A percentile compares a stretch with the other conserved stretches of the same genome.
phyloP scores from a whole-genome alignment of 2,113 vertebrate genomes.

The Dasyornis broadbenti region DNA sequence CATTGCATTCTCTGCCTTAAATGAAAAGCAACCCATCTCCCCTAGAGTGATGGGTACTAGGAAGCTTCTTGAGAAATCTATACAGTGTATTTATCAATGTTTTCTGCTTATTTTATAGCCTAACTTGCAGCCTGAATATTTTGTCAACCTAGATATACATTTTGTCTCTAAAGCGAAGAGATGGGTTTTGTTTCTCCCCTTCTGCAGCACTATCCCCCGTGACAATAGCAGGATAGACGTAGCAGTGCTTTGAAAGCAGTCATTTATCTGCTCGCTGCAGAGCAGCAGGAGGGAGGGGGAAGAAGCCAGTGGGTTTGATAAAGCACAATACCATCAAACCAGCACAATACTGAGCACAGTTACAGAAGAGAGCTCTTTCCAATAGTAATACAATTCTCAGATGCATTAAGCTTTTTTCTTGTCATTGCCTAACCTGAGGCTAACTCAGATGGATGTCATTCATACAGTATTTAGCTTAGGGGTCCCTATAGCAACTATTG shows the following conservation, averaged over 20 bases:
- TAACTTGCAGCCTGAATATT: constrained; percentile 15
- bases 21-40: neutral
- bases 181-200: constrained; percentile 1
- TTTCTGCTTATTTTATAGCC: constrained; percentile 11
- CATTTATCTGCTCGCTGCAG: constrained; percentile 36
- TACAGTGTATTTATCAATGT: neutral
- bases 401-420: constrained; percentile 9
- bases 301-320: neutral
- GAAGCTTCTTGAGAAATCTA: neutral
- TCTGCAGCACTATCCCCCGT: neutral
- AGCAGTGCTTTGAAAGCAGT: constrained; percentile 13
- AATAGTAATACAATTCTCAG: constrained; percentile 6
- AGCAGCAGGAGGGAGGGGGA: neutral
- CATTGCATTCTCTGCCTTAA: neutral
- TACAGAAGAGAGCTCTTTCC: neutral
- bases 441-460: constrained; percentile 42
- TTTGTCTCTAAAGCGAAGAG: neutral
- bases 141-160: constrained; percentile 1
- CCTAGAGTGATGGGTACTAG: neutral
- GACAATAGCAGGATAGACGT: neutral
- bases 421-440: neutral
- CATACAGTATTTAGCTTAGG: neutral
- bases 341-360: neutral
- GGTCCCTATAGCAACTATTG: constrained; percentile 45
- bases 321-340: neutral